Evolutionary conservation across 2,888 invertebrate genomes (phyloP).

Genomic region (Plebejus melissa): DNA sequence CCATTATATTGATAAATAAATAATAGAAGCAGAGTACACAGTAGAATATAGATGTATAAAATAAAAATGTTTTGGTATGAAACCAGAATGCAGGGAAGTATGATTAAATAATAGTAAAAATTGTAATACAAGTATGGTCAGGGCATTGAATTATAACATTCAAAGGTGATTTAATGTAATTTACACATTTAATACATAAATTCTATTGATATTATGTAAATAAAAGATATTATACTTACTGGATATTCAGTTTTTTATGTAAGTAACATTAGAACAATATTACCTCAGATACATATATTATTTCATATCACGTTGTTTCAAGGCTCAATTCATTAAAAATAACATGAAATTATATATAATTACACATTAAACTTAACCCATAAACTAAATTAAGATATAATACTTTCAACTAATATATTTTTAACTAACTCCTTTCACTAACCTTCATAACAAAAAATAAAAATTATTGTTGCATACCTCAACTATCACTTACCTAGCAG

Average conservation of each 20-base stretch:
- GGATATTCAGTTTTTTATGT: slow-evolving; percentile 1
- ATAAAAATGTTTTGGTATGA: neutral
- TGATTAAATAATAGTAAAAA: neutral
- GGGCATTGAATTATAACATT: neutral
- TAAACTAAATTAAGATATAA: neutral
- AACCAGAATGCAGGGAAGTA: slow-evolving; percentile 2
- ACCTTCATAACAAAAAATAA: neutral
- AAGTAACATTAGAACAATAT: neutral
- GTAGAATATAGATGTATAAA: neutral
- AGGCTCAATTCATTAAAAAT: neutral
- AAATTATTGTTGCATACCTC: neutral
- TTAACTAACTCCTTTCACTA: neutral
- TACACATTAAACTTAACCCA: neutral
- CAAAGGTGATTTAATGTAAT: neutral
- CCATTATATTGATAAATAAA: neutral
- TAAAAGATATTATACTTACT: slow-evolving; percentile 9
- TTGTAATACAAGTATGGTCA: neutral
- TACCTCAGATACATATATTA: neutral
- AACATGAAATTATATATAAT: neutral
- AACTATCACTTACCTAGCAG: neutral
- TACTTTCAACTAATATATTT: neutral
- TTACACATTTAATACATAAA: slow-evolving; percentile 12
- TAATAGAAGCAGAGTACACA: neutral
- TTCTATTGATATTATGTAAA: slow-evolving; percentile 17
- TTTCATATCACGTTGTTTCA: neutral